Evolutionary conservation across 2,888 invertebrate genomes (phyloP).

Genomic region (Drosophila rellima): DNA sequence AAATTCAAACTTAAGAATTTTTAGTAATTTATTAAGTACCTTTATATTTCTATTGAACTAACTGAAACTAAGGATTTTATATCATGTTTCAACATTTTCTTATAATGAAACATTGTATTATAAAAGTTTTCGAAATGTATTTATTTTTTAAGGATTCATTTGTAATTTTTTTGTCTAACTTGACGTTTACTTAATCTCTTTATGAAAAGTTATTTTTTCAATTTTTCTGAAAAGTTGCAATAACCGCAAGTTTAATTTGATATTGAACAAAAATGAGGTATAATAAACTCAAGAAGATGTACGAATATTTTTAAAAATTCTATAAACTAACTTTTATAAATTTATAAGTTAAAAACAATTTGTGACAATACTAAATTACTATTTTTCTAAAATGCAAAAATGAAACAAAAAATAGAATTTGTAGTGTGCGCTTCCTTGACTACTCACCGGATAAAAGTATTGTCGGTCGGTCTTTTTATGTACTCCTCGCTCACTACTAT

Average conservation of each 20-base stretch:
- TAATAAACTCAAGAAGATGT: neutral
- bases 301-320: no score
- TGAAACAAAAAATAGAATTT: neutral
- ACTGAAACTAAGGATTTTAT: neutral
- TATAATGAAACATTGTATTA: neutral
- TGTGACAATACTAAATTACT: no score
- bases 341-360: no score
- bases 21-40: neutral
- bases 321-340: no score
- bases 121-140: no score
- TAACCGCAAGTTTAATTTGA: no score
- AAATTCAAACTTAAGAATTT: neutral
- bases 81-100: neutral
- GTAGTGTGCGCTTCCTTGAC: neutral
- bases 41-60: neutral
- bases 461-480: constrained; percentile 2
- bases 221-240: no score
- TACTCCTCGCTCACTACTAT: constrained; percentile 9
- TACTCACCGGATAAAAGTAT: neutral
- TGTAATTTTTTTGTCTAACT: neutral
- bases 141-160: neutral
- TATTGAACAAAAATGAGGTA: no score
- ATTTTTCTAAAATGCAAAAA: no score
- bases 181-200: neutral
- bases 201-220: no score